Evolutionary conservation across 2,113 vertebrate species (phyloP).

Genomic region (Indicator maculatus): DNA sequence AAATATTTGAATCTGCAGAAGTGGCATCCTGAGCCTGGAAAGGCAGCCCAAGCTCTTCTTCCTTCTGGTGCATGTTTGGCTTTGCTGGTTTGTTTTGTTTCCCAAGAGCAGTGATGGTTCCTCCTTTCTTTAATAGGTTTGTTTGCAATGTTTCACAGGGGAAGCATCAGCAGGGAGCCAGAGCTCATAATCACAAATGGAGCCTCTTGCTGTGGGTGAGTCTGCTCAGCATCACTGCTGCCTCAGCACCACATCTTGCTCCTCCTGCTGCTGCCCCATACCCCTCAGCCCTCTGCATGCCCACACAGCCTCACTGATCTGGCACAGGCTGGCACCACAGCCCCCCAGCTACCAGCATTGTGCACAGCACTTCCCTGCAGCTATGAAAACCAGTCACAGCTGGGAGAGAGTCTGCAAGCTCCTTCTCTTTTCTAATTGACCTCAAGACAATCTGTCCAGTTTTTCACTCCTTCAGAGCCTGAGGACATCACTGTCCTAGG

Average conservation of each 20-base stretch:
- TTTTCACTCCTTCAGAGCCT: not conserved
- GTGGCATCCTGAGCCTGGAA: not conserved
- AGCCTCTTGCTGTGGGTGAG: not conserved
- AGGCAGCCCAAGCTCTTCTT: not conserved
- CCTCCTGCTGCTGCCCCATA: no score
- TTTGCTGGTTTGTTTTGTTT: not conserved
- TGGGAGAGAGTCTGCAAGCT: not conserved
- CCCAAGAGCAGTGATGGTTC: not conserved
- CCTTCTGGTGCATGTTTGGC: not conserved
- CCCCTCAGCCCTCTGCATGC: no score
- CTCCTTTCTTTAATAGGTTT: not conserved
- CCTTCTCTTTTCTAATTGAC: not conserved
- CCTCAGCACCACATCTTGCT: no score
- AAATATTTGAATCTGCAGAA: not conserved
- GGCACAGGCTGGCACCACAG: not conserved
- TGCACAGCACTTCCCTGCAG: rapidly evolving
- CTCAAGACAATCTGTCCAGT: not conserved
- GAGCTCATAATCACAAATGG: not conserved
- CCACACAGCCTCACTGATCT: no score
- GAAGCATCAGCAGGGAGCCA: not conserved
- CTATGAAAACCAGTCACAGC: not conserved
- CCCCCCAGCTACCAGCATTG: not conserved
- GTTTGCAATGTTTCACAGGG: not conserved
- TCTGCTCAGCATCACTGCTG: not conserved
- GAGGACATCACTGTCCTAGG: not conserved